phyloP scores from a whole-genome alignment of 2,113 vertebrate species.

The Romanogobio albipinnatus region DNA sequence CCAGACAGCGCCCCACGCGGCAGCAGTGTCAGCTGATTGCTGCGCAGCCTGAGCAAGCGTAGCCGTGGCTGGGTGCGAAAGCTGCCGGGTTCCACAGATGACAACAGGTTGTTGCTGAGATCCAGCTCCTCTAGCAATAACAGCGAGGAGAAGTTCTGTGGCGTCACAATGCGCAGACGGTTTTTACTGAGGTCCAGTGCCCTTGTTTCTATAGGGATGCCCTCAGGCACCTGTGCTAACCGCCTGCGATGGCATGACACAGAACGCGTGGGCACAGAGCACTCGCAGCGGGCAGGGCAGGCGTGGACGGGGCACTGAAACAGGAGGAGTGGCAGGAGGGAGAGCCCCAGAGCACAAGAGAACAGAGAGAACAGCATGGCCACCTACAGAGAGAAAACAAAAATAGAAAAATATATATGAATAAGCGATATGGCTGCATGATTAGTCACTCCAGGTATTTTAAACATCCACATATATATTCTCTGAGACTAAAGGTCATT shows the following conservation, averaged over 20 bases:
- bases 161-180: conserved; percentile 90
- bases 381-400: conserved; percentile 50
- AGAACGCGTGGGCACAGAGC: conserved; percentile 91
- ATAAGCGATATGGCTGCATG: neutral
- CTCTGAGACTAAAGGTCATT: neutral
- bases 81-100: conserved; percentile 88
- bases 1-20: conserved; percentile 90
- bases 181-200: conserved; percentile 95
- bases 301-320: conserved; percentile 74
- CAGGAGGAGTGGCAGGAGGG: conserved; percentile 72
- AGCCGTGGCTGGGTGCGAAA: conserved; percentile 92
- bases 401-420: conserved; percentile 4
- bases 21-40: conserved; percentile 92
- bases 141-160: conserved; percentile 93
- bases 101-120: conserved; percentile 94
- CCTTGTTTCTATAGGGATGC: conserved; percentile 92
- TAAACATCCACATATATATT: neutral
- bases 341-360: conserved; percentile 55
- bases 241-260: conserved; percentile 94
- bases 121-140: conserved; percentile 94
- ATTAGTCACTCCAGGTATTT: neutral
- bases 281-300: conserved; percentile 96
- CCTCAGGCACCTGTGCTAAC: conserved; percentile 87
- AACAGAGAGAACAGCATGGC: conserved; percentile 62
- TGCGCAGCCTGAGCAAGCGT: conserved; percentile 88